These are phyloP conservation scores for Philotrypesis tridentata DNA, from an alignment of 1,140 invertebrate species.

Conservation along the genomic window DNA sequence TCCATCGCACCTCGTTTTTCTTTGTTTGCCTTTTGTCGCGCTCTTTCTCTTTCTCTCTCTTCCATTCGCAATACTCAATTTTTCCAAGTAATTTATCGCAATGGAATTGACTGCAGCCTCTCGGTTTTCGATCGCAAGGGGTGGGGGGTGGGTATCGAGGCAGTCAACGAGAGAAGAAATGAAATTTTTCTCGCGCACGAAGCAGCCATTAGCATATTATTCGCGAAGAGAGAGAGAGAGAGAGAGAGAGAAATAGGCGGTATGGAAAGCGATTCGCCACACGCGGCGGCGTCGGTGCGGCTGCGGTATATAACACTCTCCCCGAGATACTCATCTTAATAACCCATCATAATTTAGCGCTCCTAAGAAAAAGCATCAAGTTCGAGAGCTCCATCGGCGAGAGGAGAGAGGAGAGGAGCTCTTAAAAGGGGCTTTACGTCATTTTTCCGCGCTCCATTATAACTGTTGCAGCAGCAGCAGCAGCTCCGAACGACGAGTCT, in stretches of 20 bases:
- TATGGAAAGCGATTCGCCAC: conserved; percentile 40
- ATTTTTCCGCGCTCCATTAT: conserved; percentile 13
- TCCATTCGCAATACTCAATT: too few relatives aligned
- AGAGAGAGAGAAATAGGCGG: neutral
- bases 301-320: neutral
- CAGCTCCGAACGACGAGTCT: neutral
- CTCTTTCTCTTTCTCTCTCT: too few relatives aligned
- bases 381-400: conserved; percentile 9
- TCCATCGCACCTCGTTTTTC: neutral
- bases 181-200: too few relatives aligned
- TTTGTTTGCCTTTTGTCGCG: neutral
- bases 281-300: too few relatives aligned
- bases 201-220: neutral
- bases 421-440: conserved; percentile 19
- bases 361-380: neutral
- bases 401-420: too few relatives aligned
- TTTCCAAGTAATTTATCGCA: too few relatives aligned
- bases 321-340: conserved; percentile 7
- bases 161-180: too few relatives aligned
- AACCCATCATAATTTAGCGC: conserved; percentile 28
- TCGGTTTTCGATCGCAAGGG: too few relatives aligned
- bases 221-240: neutral
- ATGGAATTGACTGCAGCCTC: too few relatives aligned
- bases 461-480: neutral
- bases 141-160: too few relatives aligned